Evolutionary conservation across 1,140 invertebrate genomes (phyloP), one percentile per base, ranked within the genome.

Genomic region (Brachionus rubens): DNA sequence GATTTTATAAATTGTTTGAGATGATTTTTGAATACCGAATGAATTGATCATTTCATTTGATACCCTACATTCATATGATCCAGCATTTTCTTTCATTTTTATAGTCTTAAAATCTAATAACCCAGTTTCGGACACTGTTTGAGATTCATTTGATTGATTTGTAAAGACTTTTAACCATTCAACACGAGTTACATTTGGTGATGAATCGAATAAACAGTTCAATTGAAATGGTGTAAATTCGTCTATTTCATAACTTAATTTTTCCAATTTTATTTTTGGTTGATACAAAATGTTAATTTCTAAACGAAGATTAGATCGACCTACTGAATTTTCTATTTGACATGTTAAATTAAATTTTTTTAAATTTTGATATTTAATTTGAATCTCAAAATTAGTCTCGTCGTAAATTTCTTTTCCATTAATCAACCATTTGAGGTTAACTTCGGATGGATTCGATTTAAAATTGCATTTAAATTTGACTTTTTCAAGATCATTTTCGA

Each of bases 201-300:
- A 50, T 12, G 68, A 48, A 14, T 72, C 68, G 40, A 30, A 19
- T 12, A 54, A 2, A 54, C 68, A 72, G 30, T 72, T 72, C 14
- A 72, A 28, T 19, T 40, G 46, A 50, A 72, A 72, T 1, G 19
- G 68, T 21, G n/a, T 41, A 30, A 43, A 3, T 24, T 65, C 4
- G 21, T 65, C 59, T 0, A 65, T 21, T 43, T 65, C 21, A 43
- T 14, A 65, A 28, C 26, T 21, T 10, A 2, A 10, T 10, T 65
- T 24, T 5, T 4, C 28, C n/a, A 59, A n/a, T 59, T 59, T 40
- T 3, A 59, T 59, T 7, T 7, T 59, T 3, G 54, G 54, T n/a
- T 59, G 14, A 16, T 36, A 36, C 16, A 59, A 5, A 3, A 21
- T 14, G 0, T 4, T 33, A 21, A 59, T 16, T 9, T n/a, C 30